Percentiles rank a stretch among this genome's conserved stretches.
These are phyloP conservation scores for Saimiri boliviensis DNA, from an alignment of 2,113 vertebrate species.

Conservation along the genomic window DNA sequence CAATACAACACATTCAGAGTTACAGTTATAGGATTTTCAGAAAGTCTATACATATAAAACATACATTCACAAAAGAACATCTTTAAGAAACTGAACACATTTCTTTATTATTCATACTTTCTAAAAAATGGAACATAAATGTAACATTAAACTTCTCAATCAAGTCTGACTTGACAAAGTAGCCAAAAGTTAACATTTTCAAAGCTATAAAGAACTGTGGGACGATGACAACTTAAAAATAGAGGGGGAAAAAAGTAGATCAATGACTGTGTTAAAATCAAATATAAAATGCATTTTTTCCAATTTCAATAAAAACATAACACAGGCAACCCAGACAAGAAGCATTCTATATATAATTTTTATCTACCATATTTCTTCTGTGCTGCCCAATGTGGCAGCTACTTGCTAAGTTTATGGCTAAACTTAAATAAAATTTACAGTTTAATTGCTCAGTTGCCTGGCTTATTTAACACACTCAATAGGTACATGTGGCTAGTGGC, in stretches of 20 bases:
- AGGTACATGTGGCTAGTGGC: background rate
- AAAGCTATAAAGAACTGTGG: background rate
- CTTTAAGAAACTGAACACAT: constrained; percentile 10
- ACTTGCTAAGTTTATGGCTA: background rate
- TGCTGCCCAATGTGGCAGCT: background rate
- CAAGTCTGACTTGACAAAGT: background rate
- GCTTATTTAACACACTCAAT: background rate
- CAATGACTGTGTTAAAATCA: background rate
- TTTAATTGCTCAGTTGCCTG: background rate
- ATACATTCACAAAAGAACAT: background rate
- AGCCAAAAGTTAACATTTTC: constrained; percentile 3
- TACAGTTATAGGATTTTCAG: background rate
- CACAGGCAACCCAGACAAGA: background rate
- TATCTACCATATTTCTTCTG: constrained; percentile 18
- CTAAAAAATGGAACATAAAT: background rate
- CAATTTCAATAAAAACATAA: constrained; percentile 34
- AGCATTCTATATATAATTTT: background rate
- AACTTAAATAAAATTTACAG: constrained; percentile 33
- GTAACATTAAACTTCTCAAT: background rate
- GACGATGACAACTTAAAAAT: background rate
- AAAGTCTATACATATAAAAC: background rate
- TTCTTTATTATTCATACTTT: background rate
- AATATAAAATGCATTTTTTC: background rate
- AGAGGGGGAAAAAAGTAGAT: background rate
- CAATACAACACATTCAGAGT: background rate